Evolutionary conservation across 2,888 invertebrate genomes (phyloP), one percentile per base, ranked within the genome.

Genomic region (Nephrotoma flavescens): DNA sequence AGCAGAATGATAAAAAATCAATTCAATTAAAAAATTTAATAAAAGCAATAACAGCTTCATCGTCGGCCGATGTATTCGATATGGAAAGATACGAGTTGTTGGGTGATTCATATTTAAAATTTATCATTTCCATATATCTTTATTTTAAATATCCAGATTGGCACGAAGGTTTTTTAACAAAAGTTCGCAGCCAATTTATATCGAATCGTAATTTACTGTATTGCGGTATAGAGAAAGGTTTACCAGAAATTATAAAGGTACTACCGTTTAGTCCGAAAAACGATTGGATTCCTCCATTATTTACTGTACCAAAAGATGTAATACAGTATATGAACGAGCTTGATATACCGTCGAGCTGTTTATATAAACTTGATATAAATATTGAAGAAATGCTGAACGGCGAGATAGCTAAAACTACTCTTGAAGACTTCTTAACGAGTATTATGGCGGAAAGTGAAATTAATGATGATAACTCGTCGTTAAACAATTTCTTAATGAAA

Each of bases 181-280:
- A 92, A 41, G 90, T 96, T 0, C 95, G 97, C 89, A 93, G 93
- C 0, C 92, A 92, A 88, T 89, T 96, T 4, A 93, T 97, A 0
- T 96, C 96, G 83, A 98, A 97, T 91, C 94, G 95, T 87, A 97
- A 98, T 91, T 92, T 99, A 41, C 96, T 94, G 90, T 96, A 96
- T 89, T 94, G 96, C 41, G 97, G 92, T 42, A 89, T 89, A 2
- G 89, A 89, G 0, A 89, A 89, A 6, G 90, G 90, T 86, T 89
- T 90, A 9, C 89, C 90, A 0, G 87, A 86, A 5, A 86, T 86
- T 15, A 92, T 96, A 90, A 94, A 94, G 88, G 92, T 93, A 9
- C 93, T 94, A 41, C 92, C 93, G n/a, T 95, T 97, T 89, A 90
- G 92, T 6, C 95, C 96, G 0, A 92, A 90, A 6, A 92, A 93